Evolutionary conservation across 2,113 vertebrate genomes (phyloP), one percentile per base, ranked within the genome.

Genomic region (Ciconia maguari): DNA sequence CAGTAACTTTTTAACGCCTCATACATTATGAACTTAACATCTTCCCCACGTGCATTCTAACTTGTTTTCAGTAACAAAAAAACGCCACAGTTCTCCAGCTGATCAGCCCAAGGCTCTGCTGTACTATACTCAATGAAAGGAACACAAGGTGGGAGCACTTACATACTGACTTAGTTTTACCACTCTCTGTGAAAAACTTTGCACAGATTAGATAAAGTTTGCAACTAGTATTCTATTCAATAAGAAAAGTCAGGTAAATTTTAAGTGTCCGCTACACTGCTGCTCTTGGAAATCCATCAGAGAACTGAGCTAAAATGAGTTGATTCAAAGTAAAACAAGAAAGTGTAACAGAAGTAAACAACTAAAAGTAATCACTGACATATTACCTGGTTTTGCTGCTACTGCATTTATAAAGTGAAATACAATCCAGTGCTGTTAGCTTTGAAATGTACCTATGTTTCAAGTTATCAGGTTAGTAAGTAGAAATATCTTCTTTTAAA

Each of bases 61-160:
- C 16, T 54, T 30, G 7, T 20, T 82, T 60, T 22, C 34, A 52
- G 18, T 1, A 8, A 30, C 20, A 19, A 54, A 30, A 55, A 25
- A 21, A 6, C 0, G 0, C 22, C 6, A 2, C 1, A 21, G 15
- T 32, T 58, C 19, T 51, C n/a, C 34, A 21, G 29, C 7, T 49
- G 9, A 61, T 22, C 11, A 51, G 11, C 20, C 21, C 6, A 55
- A 55, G 42, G 17, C 14, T 78, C 48, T 34, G 5, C 21, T 16
- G 4, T 1, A 11, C 6, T 5, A 2, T 10, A 25, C 6, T 36
- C 2, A 0, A 12, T 7, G 5, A 36, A 52, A n/a, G 12, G 12
- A 72, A 13, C 10, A 29, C 5, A 51, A 6, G 24, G 10, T 12
- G 18, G 21, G 64, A 88, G 10, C 41, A 41, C 38, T 10, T 12